Base-by-base conservation (phyloP, 2,888 invertebrate genomes). In the Chironomus riparius region DNA sequence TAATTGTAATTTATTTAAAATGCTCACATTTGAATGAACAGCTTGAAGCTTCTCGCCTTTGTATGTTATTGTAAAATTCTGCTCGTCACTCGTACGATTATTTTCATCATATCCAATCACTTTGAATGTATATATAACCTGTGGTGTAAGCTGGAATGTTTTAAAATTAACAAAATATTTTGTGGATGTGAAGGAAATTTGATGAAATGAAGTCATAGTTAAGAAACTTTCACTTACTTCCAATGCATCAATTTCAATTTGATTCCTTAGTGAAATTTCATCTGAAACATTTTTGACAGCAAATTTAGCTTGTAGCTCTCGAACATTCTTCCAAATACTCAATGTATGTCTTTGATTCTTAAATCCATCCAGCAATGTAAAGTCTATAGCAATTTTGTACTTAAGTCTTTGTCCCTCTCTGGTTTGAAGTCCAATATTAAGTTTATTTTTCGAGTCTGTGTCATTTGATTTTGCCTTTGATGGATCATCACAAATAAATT, bases 191-290 rank as follows among this genome's bases (percentile, higher is more conserved):
- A 2, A 6, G 12, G 22, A 24, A 24, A n/a, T n/a, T n/a, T n/a
- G n/a, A n/a, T n/a, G n/a, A n/a, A n/a, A n/a, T n/a, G n/a, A n/a
- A n/a, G n/a, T n/a, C n/a, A n/a, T n/a, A n/a, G n/a, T n/a, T n/a
- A n/a, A n/a, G n/a, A n/a, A n/a, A n/a, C n/a, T n/a, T n/a, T n/a
- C n/a, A 22, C 47, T 47, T 21, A 77, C 77, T 18, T 77, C 77
- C 18, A 18, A 15, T 15, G 74, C 74, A 48, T 62, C 47, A 15
- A 77, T 70, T n/a, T 74, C 74, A 22, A 77, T 74, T 77, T 69
- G 73, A 74, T 77, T 77, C 50, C 73, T 77, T 5, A 62, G 12
- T 10, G 77, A 70, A 65, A 77, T 77, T 18, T 50, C 47, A 47
- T 74, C 18, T 1, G 62, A 28, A 24, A 38, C 47, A 28, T 70